phyloP scores from a whole-genome alignment of 1,140 invertebrate species.

The Zaprionus davidi region DNA sequence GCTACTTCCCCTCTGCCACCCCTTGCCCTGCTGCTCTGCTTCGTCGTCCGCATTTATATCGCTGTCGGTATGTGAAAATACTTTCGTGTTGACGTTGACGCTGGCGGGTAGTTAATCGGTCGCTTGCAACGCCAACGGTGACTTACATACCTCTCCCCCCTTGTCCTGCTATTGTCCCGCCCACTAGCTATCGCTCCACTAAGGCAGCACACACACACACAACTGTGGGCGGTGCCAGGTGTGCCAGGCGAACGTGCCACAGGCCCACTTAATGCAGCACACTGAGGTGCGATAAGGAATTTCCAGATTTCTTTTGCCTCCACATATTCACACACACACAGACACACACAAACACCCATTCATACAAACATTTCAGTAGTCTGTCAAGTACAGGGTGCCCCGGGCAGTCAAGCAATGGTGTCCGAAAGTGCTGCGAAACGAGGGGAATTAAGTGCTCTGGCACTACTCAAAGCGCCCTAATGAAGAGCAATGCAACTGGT shows the following conservation, averaged over 20 bases:
- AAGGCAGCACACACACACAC: constrained; percentile 8
- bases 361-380: constrained; percentile 43
- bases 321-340: not conserved
- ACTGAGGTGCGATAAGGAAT: constrained; percentile 80
- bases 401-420: not conserved
- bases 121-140: constrained; percentile 57
- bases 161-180: not conserved
- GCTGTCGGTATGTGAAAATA: constrained; percentile 75
- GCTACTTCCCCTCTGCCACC: not conserved
- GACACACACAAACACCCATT: no score
- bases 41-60: constrained; percentile 56
- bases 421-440: not conserved
- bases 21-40: not conserved
- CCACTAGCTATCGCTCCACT: not conserved
- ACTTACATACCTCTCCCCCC: constrained; percentile 34
- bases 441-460: not conserved
- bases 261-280: constrained; percentile 78
- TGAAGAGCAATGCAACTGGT: not conserved
- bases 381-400: constrained; percentile 52
- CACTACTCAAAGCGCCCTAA: not conserved
- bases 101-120: constrained; percentile 76
- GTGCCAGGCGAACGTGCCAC: constrained; percentile 65
- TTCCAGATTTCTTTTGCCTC: constrained; percentile 73
- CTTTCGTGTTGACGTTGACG: constrained; percentile 67
- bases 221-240: constrained; percentile 39